A percentile compares a stretch with the other conserved stretches of the same genome.
Conservation (phyloP, 1,140 invertebrate species). For the Papilio helenus region DNA sequence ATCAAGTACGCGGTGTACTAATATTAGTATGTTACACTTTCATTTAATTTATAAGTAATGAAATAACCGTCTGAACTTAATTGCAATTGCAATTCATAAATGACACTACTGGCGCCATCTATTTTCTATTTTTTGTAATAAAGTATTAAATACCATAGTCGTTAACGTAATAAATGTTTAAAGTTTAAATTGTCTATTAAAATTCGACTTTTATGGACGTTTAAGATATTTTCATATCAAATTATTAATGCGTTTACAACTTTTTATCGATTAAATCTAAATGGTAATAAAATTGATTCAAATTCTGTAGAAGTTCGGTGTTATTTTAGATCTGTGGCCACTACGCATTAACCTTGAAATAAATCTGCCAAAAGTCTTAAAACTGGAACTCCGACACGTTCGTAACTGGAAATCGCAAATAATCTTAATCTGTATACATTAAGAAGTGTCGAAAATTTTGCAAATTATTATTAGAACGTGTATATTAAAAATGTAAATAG, state of each 20-base stretch:
- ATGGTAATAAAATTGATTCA: background rate
- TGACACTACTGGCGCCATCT: too few species aligned
- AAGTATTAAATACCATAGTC: too few species aligned
- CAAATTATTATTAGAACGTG: background rate
- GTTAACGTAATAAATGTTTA: too few species aligned
- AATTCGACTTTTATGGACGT: background rate
- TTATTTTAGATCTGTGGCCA: conserved; percentile 48
- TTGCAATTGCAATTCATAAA: too few species aligned
- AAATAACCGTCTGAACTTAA: too few species aligned
- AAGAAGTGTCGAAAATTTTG: background rate
- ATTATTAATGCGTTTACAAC: background rate
- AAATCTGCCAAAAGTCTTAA: conserved; percentile 50
- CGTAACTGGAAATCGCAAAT: background rate
- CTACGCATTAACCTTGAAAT: conserved; percentile 50
- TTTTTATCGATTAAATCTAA: background rate
- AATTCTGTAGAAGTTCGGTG: conserved; percentile 25
- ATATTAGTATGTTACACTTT: too few species aligned
- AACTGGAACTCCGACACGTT: background rate
- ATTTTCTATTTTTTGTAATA: too few species aligned
- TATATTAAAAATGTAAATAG: background rate
- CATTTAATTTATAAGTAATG: too few species aligned
- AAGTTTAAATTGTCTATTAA: too few species aligned
- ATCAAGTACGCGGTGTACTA: too few species aligned
- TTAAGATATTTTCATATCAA: background rate
- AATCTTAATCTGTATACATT: background rate